Base-by-base conservation (phyloP, 2,888 invertebrate species). In the Limnephilus auricula region DNA sequence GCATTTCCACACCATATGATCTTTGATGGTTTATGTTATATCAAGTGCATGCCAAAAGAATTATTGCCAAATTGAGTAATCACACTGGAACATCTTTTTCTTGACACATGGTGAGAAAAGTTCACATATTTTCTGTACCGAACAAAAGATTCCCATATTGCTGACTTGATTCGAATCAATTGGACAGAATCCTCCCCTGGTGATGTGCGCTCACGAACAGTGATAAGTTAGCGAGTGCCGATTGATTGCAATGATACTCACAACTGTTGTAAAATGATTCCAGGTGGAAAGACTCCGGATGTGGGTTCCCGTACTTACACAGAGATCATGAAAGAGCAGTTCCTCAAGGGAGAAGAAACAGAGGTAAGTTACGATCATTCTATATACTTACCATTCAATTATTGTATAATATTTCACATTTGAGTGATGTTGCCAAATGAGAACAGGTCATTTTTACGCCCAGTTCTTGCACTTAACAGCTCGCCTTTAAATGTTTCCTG, bases 221-320 rank as follows among this genome's bases (percentile, higher is more conserved):
- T 79, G 50, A 88, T 88, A 45, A 85, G 45, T 37, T 85, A 85
- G 30, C 89, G 84, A 37, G 79, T 79, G 40, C 94, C 94, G 37
- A 82, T 32, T 32, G 32, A 37, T 82, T 34, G 82, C 82, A 87
- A 87, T 94, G 94, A 87, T 85, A 6, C 87, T 78, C 37, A 88
- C 78, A n/a, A 13, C 13, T 32, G 40, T 18, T 34, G n/a, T 88
- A 15, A 65, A 94, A 94, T 95, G 95, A 94, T 97, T 98, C 93
- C 97, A 99, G 99, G 99, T 95, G 99, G 99, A 34, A 99, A 99
- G 96, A 99, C 99, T 84, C 99, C 99, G 79, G 99, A 99, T 96
- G 96, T 98, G 93, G 98, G 98, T 91, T 98, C 99, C 6, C 97
- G 99, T 94, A 99, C 99, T 25, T 99, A 99, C 94, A 98, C 98